phyloP scores from a whole-genome alignment of 37 sponge, comb jelly and placozoan genomes.

The Oopsacas minuta region DNA sequence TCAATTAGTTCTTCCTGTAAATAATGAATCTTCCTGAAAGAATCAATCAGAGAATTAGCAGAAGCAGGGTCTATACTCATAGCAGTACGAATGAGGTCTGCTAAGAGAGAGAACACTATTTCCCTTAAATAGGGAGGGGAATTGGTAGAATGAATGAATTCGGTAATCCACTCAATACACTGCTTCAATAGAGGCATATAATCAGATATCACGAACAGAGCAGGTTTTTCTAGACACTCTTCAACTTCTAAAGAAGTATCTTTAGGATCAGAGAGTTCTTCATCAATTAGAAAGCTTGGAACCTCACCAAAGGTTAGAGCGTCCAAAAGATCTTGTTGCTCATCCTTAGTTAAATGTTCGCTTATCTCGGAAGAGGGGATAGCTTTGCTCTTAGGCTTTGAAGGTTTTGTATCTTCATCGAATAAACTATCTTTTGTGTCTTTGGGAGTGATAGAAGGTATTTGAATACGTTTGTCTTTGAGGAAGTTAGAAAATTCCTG shows the following conservation, averaged over 20 bases:
- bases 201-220: neutral
- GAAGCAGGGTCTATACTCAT: slow-evolving; percentile 19
- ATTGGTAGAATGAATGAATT: slow-evolving; percentile 2
- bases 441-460: neutral
- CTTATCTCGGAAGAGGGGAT: neutral
- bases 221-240: neutral
- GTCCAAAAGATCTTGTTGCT: slow-evolving; percentile 4
- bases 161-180: neutral
- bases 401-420: neutral
- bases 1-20: slow-evolving; percentile 36
- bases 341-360: slow-evolving; percentile 12
- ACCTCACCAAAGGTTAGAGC: neutral
- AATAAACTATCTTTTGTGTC: neutral
- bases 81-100: slow-evolving; percentile 38
- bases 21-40: neutral
- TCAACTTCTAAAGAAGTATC: neutral
- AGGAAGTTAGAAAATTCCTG: slow-evolving; percentile 9
- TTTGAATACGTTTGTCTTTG: neutral
- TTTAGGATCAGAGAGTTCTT: neutral
- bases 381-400: neutral
- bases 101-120: slow-evolving; percentile 32
- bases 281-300: neutral
- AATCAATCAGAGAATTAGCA: neutral
- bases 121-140: slow-evolving; percentile 37
- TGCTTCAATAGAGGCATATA: neutral